phyloP scores from a whole-genome alignment of 2,113 vertebrate genomes.

The Monopterus albus region DNA sequence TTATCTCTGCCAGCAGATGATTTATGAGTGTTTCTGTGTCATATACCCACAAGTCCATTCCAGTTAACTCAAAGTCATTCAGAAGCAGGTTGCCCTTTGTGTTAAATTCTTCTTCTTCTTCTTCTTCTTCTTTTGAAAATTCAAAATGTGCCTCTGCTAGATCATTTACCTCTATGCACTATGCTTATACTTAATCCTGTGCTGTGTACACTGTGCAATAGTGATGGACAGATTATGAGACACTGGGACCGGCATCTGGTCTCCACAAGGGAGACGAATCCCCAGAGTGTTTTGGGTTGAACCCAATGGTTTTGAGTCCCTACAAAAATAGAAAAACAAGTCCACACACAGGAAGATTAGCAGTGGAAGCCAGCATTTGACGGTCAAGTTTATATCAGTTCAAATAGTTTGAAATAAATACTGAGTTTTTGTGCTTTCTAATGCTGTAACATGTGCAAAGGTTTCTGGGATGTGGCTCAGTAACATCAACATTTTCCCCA shows the following conservation, averaged over 20 bases:
- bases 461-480: background rate
- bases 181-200: background rate
- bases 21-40: slow-evolving; percentile 78
- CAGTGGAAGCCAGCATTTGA: background rate
- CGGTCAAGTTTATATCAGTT: too few species aligned
- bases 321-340: too few species aligned
- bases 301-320: too few species aligned
- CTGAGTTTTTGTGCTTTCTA: background rate
- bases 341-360: background rate
- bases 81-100: background rate
- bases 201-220: background rate
- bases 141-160: background rate
- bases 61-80: too few species aligned
- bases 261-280: too few species aligned
- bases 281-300: too few species aligned
- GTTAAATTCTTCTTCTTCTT: too few species aligned
- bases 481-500: background rate
- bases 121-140: too few species aligned
- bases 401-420: too few species aligned
- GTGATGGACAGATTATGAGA: too few species aligned
- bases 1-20: slow-evolving; percentile 87
- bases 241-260: too few species aligned
- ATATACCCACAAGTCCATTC: background rate
- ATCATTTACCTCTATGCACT: background rate
- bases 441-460: background rate